Evolutionary conservation across 2,113 vertebrate species (phyloP).

Genomic region (Peromyscus leucopus): DNA sequence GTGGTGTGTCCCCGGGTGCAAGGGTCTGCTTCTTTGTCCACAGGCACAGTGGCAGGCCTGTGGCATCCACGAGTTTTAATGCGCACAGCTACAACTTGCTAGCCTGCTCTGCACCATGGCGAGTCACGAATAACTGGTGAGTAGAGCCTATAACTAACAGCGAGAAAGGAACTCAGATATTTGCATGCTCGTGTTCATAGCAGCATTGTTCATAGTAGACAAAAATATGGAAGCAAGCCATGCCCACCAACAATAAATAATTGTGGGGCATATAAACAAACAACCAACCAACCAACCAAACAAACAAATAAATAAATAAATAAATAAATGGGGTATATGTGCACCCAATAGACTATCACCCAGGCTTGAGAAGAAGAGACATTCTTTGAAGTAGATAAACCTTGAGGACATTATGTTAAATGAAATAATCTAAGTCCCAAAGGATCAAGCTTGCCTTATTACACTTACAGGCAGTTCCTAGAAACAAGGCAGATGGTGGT

Average conservation of each 20-base stretch:
- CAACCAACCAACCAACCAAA: no score
- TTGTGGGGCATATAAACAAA: not conserved
- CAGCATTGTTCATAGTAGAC: not conserved
- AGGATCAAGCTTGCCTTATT: not conserved
- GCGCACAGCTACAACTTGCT: not conserved
- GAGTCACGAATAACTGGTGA: not conserved
- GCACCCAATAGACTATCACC: not conserved
- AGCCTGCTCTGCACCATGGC: not conserved
- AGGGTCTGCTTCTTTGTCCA: not conserved
- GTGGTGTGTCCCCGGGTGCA: not conserved
- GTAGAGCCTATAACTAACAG: not conserved
- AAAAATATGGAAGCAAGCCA: not conserved
- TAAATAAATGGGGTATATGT: not conserved
- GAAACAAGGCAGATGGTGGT: not conserved
- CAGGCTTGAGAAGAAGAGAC: not conserved
- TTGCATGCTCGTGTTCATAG: not conserved
- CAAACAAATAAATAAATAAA: not conserved
- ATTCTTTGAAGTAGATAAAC: not conserved
- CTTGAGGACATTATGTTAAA: not conserved
- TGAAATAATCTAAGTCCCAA: not conserved
- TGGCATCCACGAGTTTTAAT: fast-evolving
- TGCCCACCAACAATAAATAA: not conserved
- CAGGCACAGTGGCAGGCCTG: not conserved
- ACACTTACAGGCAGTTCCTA: not conserved
- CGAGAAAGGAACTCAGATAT: not conserved